phyloP scores from a whole-genome alignment of 2,888 invertebrate species.

The Euplexia lucipara region DNA sequence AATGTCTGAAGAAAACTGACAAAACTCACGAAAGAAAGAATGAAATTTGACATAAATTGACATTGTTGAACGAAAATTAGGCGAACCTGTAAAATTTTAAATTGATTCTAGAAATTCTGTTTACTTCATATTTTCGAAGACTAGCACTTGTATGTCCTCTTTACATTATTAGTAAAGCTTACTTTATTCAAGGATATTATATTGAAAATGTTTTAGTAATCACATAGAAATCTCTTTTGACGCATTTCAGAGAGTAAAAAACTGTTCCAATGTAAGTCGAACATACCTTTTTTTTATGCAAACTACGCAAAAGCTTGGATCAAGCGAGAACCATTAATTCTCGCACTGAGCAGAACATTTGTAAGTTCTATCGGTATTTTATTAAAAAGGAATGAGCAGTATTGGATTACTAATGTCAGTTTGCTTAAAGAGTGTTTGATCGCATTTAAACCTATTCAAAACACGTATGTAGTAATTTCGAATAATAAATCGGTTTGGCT shows the following conservation, averaged over 20 bases:
- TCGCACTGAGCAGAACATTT: slow-evolving; percentile 35
- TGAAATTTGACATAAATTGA: too few relatives aligned
- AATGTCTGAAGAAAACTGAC: too few relatives aligned
- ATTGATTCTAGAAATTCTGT: too few relatives aligned
- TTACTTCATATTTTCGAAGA: too few relatives aligned
- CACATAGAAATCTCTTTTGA: neutral
- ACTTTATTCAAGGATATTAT: too few relatives aligned
- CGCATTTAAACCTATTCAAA: neutral
- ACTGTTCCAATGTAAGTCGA: slow-evolving; percentile 2
- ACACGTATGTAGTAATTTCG: too few relatives aligned
- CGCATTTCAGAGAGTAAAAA: slow-evolving; percentile 7
- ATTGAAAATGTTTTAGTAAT: neutral
- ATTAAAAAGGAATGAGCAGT: slow-evolving; percentile 7
- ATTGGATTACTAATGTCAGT: slow-evolving; percentile 21
- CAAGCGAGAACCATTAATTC: slow-evolving; percentile 49
- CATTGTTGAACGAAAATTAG: too few relatives aligned
- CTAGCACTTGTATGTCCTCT: too few relatives aligned
- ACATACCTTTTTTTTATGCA: neutral
- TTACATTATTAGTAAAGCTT: too few relatives aligned
- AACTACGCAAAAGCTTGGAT: slow-evolving; percentile 27
- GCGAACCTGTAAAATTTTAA: too few relatives aligned
- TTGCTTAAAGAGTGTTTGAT: slow-evolving; percentile 8
- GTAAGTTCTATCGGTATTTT: slow-evolving; percentile 16
- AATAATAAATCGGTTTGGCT: too few relatives aligned
- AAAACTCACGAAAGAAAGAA: too few relatives aligned